phyloP scores from a whole-genome alignment of 2,888 invertebrate species.

The Drymonia ruficornis region DNA sequence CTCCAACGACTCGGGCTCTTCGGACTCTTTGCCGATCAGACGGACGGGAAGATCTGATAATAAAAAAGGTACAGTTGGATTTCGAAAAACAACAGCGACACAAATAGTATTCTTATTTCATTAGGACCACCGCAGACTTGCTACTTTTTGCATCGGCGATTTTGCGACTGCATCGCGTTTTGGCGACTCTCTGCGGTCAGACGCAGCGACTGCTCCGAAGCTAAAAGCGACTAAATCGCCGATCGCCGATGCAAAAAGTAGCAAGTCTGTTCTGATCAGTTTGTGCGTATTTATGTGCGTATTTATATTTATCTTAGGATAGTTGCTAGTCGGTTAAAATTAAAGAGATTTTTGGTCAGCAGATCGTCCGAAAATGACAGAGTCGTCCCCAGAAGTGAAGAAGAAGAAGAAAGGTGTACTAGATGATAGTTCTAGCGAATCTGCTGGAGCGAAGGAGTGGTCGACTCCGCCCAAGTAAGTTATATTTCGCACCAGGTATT shows the following conservation, averaged over 20 bases:
- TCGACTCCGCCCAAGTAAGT: conserved; percentile 43
- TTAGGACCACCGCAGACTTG: too few species aligned
- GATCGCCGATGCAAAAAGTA: too few species aligned
- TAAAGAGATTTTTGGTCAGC: not conserved
- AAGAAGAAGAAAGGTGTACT: conserved; percentile 76
- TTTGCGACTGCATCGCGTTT: too few species aligned
- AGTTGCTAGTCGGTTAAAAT: too few species aligned
- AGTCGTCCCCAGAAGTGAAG: conserved; percentile 77
- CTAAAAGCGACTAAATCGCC: too few species aligned
- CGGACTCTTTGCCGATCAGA: conserved; percentile 72
- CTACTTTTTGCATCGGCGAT: too few species aligned
- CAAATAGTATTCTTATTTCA: not conserved
- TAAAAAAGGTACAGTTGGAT: conserved; percentile 61
- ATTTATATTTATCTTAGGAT: too few species aligned
- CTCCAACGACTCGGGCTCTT: conserved; percentile 58
- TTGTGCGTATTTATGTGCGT: too few species aligned
- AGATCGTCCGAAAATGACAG: conserved; percentile 69
- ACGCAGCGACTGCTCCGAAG: too few species aligned
- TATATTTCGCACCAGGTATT: too few species aligned
- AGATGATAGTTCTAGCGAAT: conserved; percentile 73
- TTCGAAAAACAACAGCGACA: not conserved
- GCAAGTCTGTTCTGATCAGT: too few species aligned
- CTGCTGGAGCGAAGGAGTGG: conserved; percentile 72
- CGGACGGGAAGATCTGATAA: conserved; percentile 60
- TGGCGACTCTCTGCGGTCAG: too few species aligned